These are phyloP conservation scores for Stictonetta naevosa DNA, from an alignment of 2,113 vertebrate species.

Conservation along the genomic window DNA sequence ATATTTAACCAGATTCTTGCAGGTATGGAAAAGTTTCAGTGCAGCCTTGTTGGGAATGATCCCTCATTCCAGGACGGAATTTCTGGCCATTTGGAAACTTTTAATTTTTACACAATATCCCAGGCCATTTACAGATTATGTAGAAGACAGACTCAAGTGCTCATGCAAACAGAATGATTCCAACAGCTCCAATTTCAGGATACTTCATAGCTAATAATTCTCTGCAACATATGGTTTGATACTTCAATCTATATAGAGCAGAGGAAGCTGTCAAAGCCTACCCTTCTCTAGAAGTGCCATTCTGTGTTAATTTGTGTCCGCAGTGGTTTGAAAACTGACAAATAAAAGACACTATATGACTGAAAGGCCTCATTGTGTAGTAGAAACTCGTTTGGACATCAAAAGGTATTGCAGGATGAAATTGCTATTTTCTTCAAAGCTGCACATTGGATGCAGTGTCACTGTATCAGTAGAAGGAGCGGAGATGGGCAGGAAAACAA, in stretches of 20 bases:
- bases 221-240: background rate
- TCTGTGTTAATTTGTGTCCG: background rate
- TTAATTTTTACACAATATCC: background rate
- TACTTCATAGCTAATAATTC: background rate
- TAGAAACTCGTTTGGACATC: background rate
- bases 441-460: background rate
- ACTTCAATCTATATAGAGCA: background rate
- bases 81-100: background rate
- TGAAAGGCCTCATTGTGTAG: background rate
- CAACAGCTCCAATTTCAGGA: background rate
- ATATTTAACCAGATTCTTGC: background rate
- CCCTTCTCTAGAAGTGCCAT: background rate
- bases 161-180: constrained; percentile 1
- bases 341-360: background rate
- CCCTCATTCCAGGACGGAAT: background rate
- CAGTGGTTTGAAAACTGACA: background rate
- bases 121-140: background rate
- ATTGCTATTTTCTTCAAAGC: background rate
- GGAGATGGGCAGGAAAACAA: background rate
- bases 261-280: background rate
- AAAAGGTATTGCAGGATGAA: background rate
- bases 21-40: background rate
- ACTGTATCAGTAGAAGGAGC: background rate
- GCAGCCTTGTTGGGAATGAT: background rate
- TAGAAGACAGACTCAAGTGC: background rate